Base-by-base conservation (phyloP, 2,888 invertebrate species). In the Drosophila suboccidentalis region DNA sequence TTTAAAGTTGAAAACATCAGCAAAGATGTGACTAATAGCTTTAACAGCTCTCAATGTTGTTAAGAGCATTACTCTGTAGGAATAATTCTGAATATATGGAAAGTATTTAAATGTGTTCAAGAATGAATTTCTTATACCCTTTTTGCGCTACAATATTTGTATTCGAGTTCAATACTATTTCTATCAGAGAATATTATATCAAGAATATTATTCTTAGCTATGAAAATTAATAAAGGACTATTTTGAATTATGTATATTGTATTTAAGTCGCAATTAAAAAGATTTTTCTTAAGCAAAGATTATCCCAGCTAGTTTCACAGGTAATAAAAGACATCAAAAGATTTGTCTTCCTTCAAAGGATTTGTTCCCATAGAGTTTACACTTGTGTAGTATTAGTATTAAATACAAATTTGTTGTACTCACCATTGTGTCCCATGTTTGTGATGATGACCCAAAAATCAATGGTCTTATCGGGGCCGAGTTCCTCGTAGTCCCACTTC, bases 401-500 rank as follows among this genome's bases (percentile, higher is more conserved):
- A 43, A 55, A 43, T 55, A 19, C 9, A 41, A 9, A 34, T 15
- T 38, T 4, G n/a, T 9, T 4, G 26, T 26, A 58, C 96, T 95
- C 92, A 97, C 97, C 97, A 94, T 96, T 96, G 92, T 96, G 96
- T 94, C 97, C 97, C 76, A 96, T 95, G 93, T 98, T 98, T 65
- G 97, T 97, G 89, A 98, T 98, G 61, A 97, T 97, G 59, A 98
- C 98, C 98, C 98, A 98, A 93, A 98, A 98, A 93, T 98, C 98
- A 90, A 98, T 98, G 13, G 97, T 98, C 93, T 98, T 98, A 93
- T 98, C 98, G 2, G 97, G 97, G 29, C 98, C 98, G 51, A 98
- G 93, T 91, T 98, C 98, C 92, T 98, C 98, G 93, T 97, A 98
- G 94, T 98, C 98, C 98, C 98, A 98, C 95, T 97, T 97, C 95